phyloP scores from a whole-genome alignment of 2,797 vertebrate genomes.

The Carapus acus region DNA sequence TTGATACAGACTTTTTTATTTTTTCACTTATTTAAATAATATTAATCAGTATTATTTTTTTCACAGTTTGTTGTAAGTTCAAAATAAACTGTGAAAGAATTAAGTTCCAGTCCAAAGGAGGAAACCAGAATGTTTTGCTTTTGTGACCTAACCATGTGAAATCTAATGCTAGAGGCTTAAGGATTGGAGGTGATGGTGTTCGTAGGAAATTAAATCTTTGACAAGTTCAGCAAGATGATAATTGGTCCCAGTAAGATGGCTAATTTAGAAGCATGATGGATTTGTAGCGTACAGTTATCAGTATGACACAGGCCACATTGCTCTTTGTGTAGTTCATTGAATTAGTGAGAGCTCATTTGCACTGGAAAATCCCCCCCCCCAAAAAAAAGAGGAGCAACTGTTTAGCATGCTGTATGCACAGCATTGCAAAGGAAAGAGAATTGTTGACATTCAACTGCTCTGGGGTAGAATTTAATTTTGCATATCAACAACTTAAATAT shows the following conservation, averaged over 20 bases:
- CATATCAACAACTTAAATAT: conserved; percentile 45
- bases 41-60: no score
- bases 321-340: conserved; percentile 68
- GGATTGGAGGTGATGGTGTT: no score
- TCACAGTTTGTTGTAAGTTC: no score
- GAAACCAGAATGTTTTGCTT: no score
- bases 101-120: no score
- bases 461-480: conserved; percentile 31
- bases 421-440: no score
- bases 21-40: no score
- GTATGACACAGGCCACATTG: conserved; percentile 59
- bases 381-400: conserved; percentile 60
- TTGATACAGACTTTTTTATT: no score
- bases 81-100: no score
- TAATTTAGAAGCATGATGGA: conserved; percentile 47
- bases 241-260: conserved; percentile 31
- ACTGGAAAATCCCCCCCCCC: conserved; percentile 65
- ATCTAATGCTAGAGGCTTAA: no score
- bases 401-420: conserved; percentile 46
- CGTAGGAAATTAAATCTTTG: no score
- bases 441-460: conserved; percentile 39
- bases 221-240: conserved; percentile 51
- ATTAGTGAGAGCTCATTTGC: conserved; percentile 71
- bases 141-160: no score
- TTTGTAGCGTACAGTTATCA: conserved; percentile 65